Evolutionary conservation across 2,888 invertebrate species (phyloP).

Genomic region (Sarcophaga subvicina): DNA sequence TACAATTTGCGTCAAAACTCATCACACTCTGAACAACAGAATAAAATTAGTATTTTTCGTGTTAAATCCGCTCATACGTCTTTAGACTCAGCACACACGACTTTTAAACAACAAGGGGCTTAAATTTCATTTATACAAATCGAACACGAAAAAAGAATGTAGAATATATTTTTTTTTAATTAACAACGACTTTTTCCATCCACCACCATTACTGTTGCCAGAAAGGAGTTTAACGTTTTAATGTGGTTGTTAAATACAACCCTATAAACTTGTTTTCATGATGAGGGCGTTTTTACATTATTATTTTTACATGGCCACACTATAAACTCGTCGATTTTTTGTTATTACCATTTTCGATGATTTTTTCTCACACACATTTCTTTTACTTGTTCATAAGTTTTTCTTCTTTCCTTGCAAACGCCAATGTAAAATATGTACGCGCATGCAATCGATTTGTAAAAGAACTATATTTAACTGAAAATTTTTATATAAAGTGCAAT

Average conservation of each 20-base stretch:
- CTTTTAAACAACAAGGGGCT: too few relatives aligned
- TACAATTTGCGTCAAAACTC: neutral
- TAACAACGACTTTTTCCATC: too few relatives aligned
- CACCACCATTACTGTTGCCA: too few relatives aligned
- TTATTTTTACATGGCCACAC: slow-evolving; percentile 20
- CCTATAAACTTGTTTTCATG: neutral
- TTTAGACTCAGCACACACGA: too few relatives aligned
- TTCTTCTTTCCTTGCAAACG: slow-evolving; percentile 64
- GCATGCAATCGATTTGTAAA: slow-evolving; percentile 55
- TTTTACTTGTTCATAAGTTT: slow-evolving; percentile 64
- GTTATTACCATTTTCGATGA: slow-evolving; percentile 38
- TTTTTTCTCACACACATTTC: slow-evolving; percentile 38
- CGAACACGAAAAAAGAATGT: too few relatives aligned
- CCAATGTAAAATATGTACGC: slow-evolving; percentile 52
- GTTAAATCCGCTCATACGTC: too few relatives aligned
- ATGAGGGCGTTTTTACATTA: slow-evolving; percentile 47
- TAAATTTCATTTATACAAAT: too few relatives aligned
- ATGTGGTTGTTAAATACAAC: neutral
- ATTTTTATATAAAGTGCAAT: slow-evolving; percentile 20
- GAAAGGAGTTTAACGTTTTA: too few relatives aligned
- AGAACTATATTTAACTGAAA: slow-evolving; percentile 29
- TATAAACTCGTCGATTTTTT: slow-evolving; percentile 24
- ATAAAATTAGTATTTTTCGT: too few relatives aligned
- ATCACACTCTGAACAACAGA: too few relatives aligned
- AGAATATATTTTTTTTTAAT: too few relatives aligned